Percentiles rank a stretch among this genome's conserved stretches.
Conservation (phyloP, 53 echinoderm and acorn worm species). For the Arbacia lixula region DNA sequence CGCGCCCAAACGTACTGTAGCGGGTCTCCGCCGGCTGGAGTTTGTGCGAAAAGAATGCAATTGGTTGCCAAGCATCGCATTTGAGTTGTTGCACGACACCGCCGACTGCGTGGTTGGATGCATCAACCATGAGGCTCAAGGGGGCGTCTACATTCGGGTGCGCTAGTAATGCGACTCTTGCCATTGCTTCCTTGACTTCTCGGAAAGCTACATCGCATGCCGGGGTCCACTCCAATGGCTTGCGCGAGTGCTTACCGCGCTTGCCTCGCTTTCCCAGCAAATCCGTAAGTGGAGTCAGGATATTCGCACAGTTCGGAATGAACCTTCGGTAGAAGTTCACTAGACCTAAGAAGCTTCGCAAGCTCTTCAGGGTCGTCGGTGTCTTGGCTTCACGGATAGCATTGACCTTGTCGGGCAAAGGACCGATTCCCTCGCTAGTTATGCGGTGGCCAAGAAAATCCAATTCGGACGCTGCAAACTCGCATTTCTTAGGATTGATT, state of each 20-base stretch:
- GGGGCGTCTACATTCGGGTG: constrained; percentile 48
- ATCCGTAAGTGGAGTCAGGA: no score
- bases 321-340: no score
- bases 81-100: constrained; percentile 62
- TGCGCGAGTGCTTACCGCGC: neutral
- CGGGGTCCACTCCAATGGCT: constrained; percentile 22
- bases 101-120: constrained; percentile 63
- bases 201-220: neutral
- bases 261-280: constrained; percentile 1
- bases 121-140: constrained; percentile 59
- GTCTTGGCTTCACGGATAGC: constrained; percentile 46
- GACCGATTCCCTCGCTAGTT: no score
- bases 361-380: constrained; percentile 41
- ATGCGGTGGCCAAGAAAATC: no score
- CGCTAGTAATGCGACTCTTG: constrained; percentile 27
- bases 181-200: constrained; percentile 43
- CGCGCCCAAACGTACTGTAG: constrained; percentile 62
- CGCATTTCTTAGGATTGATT: constrained; percentile 54
- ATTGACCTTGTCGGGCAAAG: constrained; percentile 55
- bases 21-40: constrained; percentile 54
- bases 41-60: constrained; percentile 59
- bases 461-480: constrained; percentile 8
- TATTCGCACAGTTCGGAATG: no score
- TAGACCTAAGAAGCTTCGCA: no score
- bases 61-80: constrained; percentile 44